Conservation (phyloP, 2,113 vertebrate species). For the Calidris pugnax region DNA sequence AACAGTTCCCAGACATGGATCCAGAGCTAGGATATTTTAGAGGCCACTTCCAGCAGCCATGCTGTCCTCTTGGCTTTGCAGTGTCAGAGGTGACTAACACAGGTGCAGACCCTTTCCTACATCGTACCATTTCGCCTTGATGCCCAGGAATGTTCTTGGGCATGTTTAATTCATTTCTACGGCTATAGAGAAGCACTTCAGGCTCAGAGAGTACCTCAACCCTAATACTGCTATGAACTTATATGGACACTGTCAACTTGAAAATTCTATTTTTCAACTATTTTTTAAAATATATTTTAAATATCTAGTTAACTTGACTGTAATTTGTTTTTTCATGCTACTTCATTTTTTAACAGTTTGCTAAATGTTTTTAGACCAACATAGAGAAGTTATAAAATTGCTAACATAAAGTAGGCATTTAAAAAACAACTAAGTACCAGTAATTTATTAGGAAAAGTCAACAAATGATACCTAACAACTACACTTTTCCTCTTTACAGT, state of each 20-base stretch:
- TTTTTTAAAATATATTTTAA: no score
- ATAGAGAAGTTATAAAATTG: background rate
- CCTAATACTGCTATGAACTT: background rate
- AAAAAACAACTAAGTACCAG: background rate
- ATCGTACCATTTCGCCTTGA: background rate
- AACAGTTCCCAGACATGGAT: background rate
- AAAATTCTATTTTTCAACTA: background rate
- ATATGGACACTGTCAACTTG: background rate
- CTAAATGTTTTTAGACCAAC: background rate
- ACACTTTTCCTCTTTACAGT: background rate
- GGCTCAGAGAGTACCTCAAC: background rate
- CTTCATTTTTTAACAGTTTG: background rate
- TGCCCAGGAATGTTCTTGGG: background rate
- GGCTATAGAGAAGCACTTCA: background rate
- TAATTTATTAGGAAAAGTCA: background rate
- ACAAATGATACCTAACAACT: background rate
- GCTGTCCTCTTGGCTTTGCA: background rate
- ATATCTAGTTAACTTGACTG: background rate
- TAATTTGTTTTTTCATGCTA: background rate
- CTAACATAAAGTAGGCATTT: background rate
- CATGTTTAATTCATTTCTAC: background rate
- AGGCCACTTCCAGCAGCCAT: background rate
- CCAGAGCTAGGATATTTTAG: background rate
- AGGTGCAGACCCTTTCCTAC: background rate
- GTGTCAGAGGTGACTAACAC: background rate